phyloP scores from a whole-genome alignment of 2,888 invertebrate species.

The Pantelozetes paolii region DNA sequence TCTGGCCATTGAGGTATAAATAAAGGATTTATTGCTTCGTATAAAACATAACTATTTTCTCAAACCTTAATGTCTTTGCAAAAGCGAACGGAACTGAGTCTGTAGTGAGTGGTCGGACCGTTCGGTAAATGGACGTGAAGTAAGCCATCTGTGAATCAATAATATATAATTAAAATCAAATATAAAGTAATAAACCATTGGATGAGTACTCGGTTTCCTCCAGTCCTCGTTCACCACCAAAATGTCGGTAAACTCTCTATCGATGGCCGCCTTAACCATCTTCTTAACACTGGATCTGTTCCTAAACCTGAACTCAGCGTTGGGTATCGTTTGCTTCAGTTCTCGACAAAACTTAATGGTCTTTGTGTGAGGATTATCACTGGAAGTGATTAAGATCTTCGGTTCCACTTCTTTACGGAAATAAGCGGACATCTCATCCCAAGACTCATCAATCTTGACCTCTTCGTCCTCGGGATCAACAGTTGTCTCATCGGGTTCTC shows the following conservation, averaged over 20 bases:
- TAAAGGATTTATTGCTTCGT: conserved; percentile 25
- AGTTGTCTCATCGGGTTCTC: conserved; percentile 87
- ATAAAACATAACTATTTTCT: conserved; percentile 29
- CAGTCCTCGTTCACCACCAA: conserved; percentile 90
- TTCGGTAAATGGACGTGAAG: conserved; percentile 88
- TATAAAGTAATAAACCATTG: conserved; percentile 49
- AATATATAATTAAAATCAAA: conserved; percentile 45
- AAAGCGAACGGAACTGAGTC: conserved; percentile 83
- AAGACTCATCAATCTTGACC: conserved; percentile 58
- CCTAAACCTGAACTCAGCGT: conserved; percentile 78
- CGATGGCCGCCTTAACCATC: conserved; percentile 77
- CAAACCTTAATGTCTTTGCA: conserved; percentile 70
- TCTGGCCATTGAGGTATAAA: not conserved
- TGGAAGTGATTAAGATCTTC: conserved; percentile 91
- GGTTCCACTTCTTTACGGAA: conserved; percentile 80
- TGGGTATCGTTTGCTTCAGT: conserved; percentile 83
- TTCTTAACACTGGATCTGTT: conserved; percentile 86
- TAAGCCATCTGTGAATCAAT: conserved; percentile 66
- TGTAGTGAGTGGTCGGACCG: conserved; percentile 95
- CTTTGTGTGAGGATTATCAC: conserved; percentile 81
- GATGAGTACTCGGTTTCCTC: conserved; percentile 67
- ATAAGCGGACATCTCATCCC: conserved; percentile 83
- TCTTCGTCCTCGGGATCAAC: conserved; percentile 66
- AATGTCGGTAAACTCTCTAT: conserved; percentile 75
- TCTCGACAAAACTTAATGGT: conserved; percentile 90